These are phyloP conservation scores for Geotrupes spiniger DNA, from an alignment of 2,888 invertebrate species.

Conservation along the genomic window DNA sequence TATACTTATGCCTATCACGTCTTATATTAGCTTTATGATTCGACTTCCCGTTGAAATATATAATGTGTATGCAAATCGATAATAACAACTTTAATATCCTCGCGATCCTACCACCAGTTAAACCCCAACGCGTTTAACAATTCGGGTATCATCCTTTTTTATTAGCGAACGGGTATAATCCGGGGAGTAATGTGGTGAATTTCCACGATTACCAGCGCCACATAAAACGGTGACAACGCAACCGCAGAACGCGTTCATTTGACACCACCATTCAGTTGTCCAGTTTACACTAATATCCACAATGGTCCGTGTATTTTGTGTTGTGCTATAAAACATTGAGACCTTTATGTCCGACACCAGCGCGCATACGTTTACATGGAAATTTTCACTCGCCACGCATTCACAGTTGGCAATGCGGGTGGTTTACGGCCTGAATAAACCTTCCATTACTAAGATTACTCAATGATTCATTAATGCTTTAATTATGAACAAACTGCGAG, in stretches of 20 bases:
- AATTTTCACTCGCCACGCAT: not conserved
- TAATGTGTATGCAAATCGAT: too few species aligned
- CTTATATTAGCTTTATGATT: too few species aligned
- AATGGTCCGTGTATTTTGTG: not conserved
- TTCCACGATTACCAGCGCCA: not conserved
- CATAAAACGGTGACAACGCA: too few species aligned
- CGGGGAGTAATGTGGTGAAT: not conserved
- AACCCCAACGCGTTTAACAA: not conserved
- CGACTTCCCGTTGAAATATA: too few species aligned
- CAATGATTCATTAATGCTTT: conserved; percentile 4
- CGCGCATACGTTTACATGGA: not conserved
- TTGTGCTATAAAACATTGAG: not conserved
- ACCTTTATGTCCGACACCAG: not conserved
- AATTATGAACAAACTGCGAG: not conserved
- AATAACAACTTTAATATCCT: not conserved
- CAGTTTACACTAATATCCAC: not conserved
- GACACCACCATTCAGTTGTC: not conserved
- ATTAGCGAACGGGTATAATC: not conserved
- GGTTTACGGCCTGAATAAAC: too few species aligned
- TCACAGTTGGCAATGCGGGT: too few species aligned
- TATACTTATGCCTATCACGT: too few species aligned
- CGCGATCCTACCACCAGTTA: not conserved
- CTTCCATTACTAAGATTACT: conserved; percentile 3
- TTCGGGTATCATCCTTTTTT: conserved; percentile 1
- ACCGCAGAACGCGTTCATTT: too few species aligned